Evolutionary conservation across 2,888 invertebrate species (phyloP).

Genomic region (Phyllotreta cruciferae): DNA sequence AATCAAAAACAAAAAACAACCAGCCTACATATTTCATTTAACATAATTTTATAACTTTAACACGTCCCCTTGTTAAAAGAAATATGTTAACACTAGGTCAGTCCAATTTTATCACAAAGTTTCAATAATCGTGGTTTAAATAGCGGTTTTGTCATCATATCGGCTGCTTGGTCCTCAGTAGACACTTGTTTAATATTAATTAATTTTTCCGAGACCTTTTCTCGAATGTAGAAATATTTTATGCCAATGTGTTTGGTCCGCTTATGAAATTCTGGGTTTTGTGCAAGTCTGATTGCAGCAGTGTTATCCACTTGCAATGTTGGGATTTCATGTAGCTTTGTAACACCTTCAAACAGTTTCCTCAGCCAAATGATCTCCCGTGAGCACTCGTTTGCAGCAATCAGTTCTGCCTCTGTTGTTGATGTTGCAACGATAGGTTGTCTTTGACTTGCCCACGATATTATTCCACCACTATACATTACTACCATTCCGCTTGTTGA

Average conservation of each 20-base stretch:
- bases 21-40: no score
- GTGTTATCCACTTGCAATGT: conserved; percentile 47
- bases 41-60: neutral
- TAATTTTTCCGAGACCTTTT: conserved; percentile 42
- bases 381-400: conserved; percentile 48
- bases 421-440: conserved; percentile 39
- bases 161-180: conserved; percentile 44
- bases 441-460: conserved; percentile 44
- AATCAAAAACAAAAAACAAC: no score
- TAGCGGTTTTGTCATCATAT: conserved; percentile 47
- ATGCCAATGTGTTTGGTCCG: conserved; percentile 48
- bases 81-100: conserved; percentile 7
- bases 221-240: conserved; percentile 47
- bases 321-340: conserved; percentile 40
- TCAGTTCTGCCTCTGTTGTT: conserved; percentile 48
- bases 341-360: conserved; percentile 45
- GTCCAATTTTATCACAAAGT: conserved; percentile 36
- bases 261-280: conserved; percentile 50
- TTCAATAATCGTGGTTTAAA: conserved; percentile 34
- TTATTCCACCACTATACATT: conserved; percentile 42
- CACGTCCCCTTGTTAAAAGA: conserved; percentile 14
- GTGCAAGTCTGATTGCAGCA: conserved; percentile 46
- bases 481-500: conserved; percentile 39
- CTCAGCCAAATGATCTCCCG: conserved; percentile 50
- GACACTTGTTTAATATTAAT: conserved; percentile 42